phyloP scores from a whole-genome alignment of 1,140 invertebrate genomes.

The Drosophila mayri region DNA sequence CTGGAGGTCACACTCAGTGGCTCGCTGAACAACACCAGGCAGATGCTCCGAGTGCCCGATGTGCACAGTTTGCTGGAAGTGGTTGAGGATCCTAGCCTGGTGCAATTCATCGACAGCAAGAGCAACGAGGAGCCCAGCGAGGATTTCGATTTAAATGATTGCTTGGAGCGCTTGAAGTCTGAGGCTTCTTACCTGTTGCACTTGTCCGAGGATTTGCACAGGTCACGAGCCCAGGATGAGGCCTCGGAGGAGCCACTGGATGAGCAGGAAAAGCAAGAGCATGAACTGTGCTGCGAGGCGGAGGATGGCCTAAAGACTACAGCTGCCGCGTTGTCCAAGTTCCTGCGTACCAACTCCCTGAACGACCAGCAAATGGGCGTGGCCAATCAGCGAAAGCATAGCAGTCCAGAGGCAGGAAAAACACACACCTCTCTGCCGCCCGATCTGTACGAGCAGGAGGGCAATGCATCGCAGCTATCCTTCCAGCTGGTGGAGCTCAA shows the following conservation, averaged over 20 bases:
- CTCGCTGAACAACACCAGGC: slow-evolving; percentile 57
- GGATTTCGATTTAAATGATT: slow-evolving; percentile 87
- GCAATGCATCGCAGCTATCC: slow-evolving; percentile 75
- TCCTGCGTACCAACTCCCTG: slow-evolving; percentile 70
- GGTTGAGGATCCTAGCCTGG: slow-evolving; percentile 80
- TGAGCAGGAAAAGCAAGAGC: slow-evolving; percentile 75
- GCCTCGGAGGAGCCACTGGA: slow-evolving; percentile 40
- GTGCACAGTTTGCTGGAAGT: slow-evolving; percentile 87
- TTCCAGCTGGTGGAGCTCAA: slow-evolving; percentile 85
- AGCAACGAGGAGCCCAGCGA: slow-evolving; percentile 77
- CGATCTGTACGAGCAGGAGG: slow-evolving; percentile 66
- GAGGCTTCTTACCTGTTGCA: slow-evolving; percentile 89
- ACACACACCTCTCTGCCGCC: slow-evolving; percentile 68
- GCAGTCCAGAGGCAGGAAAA: slow-evolving; percentile 41
- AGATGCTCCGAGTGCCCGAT: slow-evolving; percentile 88
- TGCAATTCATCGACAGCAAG: slow-evolving; percentile 79
- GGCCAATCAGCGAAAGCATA: slow-evolving; percentile 55
- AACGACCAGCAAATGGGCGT: slow-evolving; percentile 76
- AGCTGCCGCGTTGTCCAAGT: slow-evolving; percentile 42
- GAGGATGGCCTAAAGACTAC: slow-evolving; percentile 74
- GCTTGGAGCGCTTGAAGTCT: slow-evolving; percentile 87
- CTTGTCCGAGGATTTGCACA: slow-evolving; percentile 85
- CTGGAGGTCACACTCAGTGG: slow-evolving; percentile 60
- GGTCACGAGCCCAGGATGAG: slow-evolving; percentile 29
- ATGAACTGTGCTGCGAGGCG: slow-evolving; percentile 72